phyloP scores from a whole-genome alignment of 2,888 invertebrate genomes.

The Sphaeridia pumilis region DNA sequence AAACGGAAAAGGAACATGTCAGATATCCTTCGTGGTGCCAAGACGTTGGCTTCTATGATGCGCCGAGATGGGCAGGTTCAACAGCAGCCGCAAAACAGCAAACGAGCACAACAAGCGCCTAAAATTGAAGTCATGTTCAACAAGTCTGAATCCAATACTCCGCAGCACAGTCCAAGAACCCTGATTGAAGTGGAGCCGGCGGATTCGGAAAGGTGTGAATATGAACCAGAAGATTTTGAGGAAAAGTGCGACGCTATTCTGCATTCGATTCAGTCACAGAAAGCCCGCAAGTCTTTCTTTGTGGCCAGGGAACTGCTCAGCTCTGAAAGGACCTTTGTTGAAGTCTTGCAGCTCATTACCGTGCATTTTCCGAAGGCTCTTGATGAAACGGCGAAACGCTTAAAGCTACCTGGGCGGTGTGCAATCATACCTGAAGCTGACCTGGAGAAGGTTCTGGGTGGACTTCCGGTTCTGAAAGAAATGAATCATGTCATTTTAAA shows the following conservation, averaged over 20 bases:
- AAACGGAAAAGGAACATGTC: neutral
- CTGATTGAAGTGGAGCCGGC: neutral
- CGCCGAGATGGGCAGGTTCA: neutral
- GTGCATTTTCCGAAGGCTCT: slow-evolving; percentile 44
- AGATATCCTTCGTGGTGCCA: neutral
- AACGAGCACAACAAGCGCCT: neutral
- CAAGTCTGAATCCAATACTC: neutral
- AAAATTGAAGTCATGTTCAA: slow-evolving; percentile 5
- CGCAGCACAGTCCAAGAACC: neutral
- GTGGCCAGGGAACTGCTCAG: slow-evolving; percentile 47
- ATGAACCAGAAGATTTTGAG: neutral
- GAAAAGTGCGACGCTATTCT: slow-evolving; percentile 21
- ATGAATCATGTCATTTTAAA: slow-evolving; percentile 46
- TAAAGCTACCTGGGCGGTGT: slow-evolving; percentile 34
- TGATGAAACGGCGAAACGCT: slow-evolving; percentile 36
- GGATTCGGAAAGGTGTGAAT: neutral
- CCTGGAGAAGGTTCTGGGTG: slow-evolving; percentile 43
- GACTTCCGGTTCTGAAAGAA: slow-evolving; percentile 45
- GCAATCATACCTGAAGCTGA: slow-evolving; percentile 42
- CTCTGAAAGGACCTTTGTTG: slow-evolving; percentile 47
- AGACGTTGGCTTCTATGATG: neutral
- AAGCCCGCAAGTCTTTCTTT: slow-evolving; percentile 41
- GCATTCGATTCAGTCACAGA: slow-evolving; percentile 24
- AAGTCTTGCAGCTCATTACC: slow-evolving; percentile 45
- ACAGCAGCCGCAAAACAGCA: neutral